Base-by-base conservation (phyloP, 2,888 invertebrate genomes). In the Microchrysa polita region DNA sequence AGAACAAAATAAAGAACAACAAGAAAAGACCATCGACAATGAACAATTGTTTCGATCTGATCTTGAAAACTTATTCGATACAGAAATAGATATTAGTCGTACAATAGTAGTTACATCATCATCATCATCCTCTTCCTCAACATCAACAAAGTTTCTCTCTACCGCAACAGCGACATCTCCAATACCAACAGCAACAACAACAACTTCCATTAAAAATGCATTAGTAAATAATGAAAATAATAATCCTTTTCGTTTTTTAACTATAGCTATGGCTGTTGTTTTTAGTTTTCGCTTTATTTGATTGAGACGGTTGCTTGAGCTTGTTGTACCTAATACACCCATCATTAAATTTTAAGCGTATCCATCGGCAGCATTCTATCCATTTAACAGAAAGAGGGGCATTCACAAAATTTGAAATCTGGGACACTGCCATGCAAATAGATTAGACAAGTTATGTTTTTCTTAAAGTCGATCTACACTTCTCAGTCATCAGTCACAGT, bases 131-230 rank as follows among this genome's bases (percentile, higher is more conserved):
- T 69, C 72, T 75, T 23, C 73, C 72, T 74, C 76, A 59, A 63
- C 74, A 71, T 74, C 74, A 52, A 67, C 73, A 48, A 75, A 73
- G 34, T 44, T 42, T 53, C 10, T 14, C 59, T 22, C 16, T 69
- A 77, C 76, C 76, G 75, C 76, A 65, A 74, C 75, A 73, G 73
- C 73, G 78, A 76, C 76, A 78, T 75, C 74, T n/a, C n/a, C n/a
- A n/a, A n/a, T n/a, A n/a, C n/a, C n/a, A 5, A 34, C 27, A 34
- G 27, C 7, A 34, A 34, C 27, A 74, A 76, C 77, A 74, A 76
- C 75, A 73, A 76, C 74, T 76, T 75, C 76, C 72, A 73, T 75
- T 65, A 75, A 74, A 77, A 75, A 75, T 67, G 74, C 42, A 55
- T 71, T 59, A 55, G 71, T 65, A 65, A 65, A 65, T 65, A 65